These are phyloP conservation scores for Otus sunia DNA, from an alignment of 2,113 vertebrate species.

Conservation along the genomic window DNA sequence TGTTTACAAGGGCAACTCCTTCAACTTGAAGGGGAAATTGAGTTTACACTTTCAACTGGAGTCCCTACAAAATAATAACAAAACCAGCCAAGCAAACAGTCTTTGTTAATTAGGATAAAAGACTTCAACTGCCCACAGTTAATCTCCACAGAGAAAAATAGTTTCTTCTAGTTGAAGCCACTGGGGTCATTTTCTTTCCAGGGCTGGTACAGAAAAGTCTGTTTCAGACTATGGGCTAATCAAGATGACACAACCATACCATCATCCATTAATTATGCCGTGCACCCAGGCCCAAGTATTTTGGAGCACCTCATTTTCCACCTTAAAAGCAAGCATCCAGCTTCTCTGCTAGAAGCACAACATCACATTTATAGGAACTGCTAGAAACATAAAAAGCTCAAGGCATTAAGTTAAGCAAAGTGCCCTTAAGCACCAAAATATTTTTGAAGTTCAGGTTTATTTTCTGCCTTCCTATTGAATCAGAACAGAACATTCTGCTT, in stretches of 20 bases:
- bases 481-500: not conserved
- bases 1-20: not conserved
- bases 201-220: not conserved
- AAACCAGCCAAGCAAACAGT: not conserved
- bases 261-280: fast-evolving
- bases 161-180: not conserved
- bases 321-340: not conserved
- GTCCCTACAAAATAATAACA: not conserved
- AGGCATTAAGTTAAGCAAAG: not conserved
- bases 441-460: not conserved
- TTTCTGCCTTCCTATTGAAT: not conserved
- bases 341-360: not conserved
- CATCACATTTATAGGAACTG: not conserved
- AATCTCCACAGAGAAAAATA: not conserved
- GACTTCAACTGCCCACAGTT: not conserved
- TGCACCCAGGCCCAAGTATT: not conserved
- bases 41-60: not conserved
- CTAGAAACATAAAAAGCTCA: not conserved
- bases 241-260: not conserved
- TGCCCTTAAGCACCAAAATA: not conserved
- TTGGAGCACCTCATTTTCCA: not conserved
- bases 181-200: not conserved
- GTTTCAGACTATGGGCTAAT: not conserved
- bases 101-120: not conserved
- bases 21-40: not conserved